Evolutionary conservation across 2,113 vertebrate species (phyloP), one percentile per base, ranked within the genome.

Genomic region (Coptodon bakossiorum): DNA sequence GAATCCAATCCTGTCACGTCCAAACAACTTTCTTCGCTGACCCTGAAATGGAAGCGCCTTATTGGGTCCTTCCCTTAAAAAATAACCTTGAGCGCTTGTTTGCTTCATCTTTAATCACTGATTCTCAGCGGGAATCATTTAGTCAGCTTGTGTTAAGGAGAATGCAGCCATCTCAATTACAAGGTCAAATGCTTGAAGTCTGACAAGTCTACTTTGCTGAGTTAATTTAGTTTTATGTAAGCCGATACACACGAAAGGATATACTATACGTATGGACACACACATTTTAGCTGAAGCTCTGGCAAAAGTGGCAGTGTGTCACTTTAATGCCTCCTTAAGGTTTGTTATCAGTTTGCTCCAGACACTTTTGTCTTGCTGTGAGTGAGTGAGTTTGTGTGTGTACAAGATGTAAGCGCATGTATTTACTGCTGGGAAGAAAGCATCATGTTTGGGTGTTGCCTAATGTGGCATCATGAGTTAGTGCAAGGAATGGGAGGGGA

Each of bases 261-360:
- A 38, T 56, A 31, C 71, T 78, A 78, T 78, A 78, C 19, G 16
- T 78, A 78, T 11, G 40, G 24, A 78, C 43, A 86, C 11, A 88
- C 31, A 82, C 38, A 53, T 24, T 63, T 22, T 17, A 81, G 50
- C 31, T n/a, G 83, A 85, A 85, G 43, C 76, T 83, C 79, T 57
- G 61, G 83, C 88, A 91, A 78, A 71, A 84, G 57, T 79, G 61
- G 81, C 53, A 52, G 57, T 40, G 79, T 79, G 87, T 92, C 71
- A 84, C 73, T 87, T 88, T 79, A 86, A 92, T 84, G 27, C 76
- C 87, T 89, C 59, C 68, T 92, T 66, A 90, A 54, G 88, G 82
- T 81, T 87, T 88, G 61, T 94, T 94, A 94, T 95, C 93, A 91
- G 88, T 93, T 88, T 88, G 36, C 87, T 43, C 71, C 91, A 93